Percentiles rank a stretch among this genome's conserved stretches.
phyloP scores from a whole-genome alignment of 2,888 invertebrate genomes.

The Eristalis tenax region DNA sequence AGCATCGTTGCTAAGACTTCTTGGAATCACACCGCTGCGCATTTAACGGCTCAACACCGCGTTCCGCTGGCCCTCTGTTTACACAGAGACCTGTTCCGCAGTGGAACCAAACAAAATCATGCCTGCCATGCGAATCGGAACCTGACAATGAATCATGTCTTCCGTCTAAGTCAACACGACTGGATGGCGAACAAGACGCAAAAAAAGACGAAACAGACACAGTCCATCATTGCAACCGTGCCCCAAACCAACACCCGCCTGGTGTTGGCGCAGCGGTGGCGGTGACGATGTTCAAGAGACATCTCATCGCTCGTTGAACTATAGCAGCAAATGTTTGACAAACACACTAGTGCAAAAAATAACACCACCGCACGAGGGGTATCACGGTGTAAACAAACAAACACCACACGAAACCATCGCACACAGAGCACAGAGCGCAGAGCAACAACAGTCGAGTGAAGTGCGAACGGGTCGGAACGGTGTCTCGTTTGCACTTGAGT shows the following conservation, averaged over 20 bases:
- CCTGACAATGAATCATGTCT: background rate
- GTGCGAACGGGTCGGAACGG: constrained; percentile 37
- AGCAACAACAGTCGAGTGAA: background rate
- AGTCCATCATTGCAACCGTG: background rate
- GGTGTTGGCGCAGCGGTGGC: background rate
- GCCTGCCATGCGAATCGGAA: background rate
- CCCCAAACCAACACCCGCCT: background rate
- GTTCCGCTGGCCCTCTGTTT: background rate
- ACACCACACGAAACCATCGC: constrained; percentile 40
- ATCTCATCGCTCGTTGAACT: background rate
- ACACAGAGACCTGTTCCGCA: background rate
- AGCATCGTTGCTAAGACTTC: background rate
- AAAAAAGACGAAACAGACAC: background rate
- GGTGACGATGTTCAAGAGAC: background rate
- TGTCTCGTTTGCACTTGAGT: constrained; percentile 46
- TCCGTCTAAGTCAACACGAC: background rate
- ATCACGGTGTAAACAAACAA: constrained; percentile 50
- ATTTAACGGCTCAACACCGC: background rate
- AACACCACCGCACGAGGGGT: constrained; percentile 22
- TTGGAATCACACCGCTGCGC: background rate
- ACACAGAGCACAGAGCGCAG: constrained; percentile 9
- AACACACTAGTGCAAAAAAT: constrained; percentile 62
- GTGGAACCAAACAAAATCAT: background rate
- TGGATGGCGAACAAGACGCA: background rate
- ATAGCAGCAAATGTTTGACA: constrained; percentile 49